Evolutionary conservation across 2,797 vertebrate genomes (phyloP).

Genomic region (Nannoperca australis): DNA sequence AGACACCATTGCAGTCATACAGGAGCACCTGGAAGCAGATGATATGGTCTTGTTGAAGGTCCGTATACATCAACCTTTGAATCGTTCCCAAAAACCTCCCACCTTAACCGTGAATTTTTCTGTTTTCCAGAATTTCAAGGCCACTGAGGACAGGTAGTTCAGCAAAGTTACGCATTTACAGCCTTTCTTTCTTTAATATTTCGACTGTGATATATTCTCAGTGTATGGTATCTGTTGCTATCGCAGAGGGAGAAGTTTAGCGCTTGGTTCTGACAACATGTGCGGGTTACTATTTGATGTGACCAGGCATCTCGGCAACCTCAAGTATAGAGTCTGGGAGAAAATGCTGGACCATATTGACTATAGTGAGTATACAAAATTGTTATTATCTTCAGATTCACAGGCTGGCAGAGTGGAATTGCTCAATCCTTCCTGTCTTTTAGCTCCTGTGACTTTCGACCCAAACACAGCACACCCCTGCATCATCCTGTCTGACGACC

Average conservation of each 20-base stretch:
- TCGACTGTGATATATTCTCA: not conserved
- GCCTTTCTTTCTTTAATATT: not conserved
- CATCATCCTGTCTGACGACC: slow-evolving; percentile 83
- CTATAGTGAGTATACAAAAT: slow-evolving; percentile 75
- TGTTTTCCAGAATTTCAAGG: slow-evolving; percentile 81
- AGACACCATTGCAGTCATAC: slow-evolving; percentile 69
- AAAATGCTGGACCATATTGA: slow-evolving; percentile 77
- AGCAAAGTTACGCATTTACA: not conserved
- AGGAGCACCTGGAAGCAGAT: slow-evolving; percentile 72
- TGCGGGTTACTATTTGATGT: slow-evolving; percentile 77
- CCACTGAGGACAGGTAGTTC: slow-evolving; percentile 75
- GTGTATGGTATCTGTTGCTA: slow-evolving; percentile 7
- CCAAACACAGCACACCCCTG: slow-evolving; percentile 86
- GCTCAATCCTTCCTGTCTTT: slow-evolving; percentile 34
- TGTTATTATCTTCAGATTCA: not conserved
- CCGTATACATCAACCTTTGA: not conserved
- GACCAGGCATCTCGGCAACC: slow-evolving; percentile 80
- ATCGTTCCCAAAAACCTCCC: not conserved
- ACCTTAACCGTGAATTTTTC: slow-evolving; percentile 11
- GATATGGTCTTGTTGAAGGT: slow-evolving; percentile 79
- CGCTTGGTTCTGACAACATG: slow-evolving; percentile 61
- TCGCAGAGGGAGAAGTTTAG: slow-evolving; percentile 64
- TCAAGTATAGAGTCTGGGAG: slow-evolving; percentile 84
- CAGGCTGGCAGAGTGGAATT: not conserved
- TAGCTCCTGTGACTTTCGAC: slow-evolving; percentile 85